phyloP scores from a whole-genome alignment of 2,888 invertebrate species.

The Esperia sulphurella region DNA sequence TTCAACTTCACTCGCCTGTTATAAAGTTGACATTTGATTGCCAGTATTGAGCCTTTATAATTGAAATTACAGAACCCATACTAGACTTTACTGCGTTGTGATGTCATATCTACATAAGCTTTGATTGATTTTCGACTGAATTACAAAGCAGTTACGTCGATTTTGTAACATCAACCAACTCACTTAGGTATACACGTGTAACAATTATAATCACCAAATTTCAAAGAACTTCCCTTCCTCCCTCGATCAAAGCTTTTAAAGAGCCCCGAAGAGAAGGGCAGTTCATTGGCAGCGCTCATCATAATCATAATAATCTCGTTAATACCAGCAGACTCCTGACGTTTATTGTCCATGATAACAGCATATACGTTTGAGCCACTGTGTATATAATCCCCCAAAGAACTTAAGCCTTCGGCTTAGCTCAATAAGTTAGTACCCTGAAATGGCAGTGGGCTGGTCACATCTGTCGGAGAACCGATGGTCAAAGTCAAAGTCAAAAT shows the following conservation, averaged over 20 bases:
- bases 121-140: neutral
- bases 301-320: neutral
- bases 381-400: slow-evolving; percentile 49
- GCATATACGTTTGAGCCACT: slow-evolving; percentile 49
- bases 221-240: neutral
- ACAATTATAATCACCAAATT: neutral
- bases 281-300: too few species aligned
- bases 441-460: too few species aligned
- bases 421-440: too few species aligned
- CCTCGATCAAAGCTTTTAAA: neutral
- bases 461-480: too few species aligned
- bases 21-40: slow-evolving; percentile 35
- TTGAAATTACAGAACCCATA: slow-evolving; percentile 1
- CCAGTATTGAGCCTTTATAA: slow-evolving; percentile 18
- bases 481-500: too few species aligned
- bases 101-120: neutral
- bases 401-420: too few species aligned
- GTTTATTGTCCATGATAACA: slow-evolving; percentile 42
- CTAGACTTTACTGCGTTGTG: neutral
- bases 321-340: slow-evolving; percentile 35
- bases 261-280: too few species aligned
- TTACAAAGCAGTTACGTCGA: too few species aligned
- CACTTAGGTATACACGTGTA: too few species aligned
- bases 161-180: neutral
- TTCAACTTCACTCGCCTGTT: slow-evolving; percentile 23